Base-by-base conservation (phyloP, 2,888 invertebrate genomes). In the Aplocera efformata region DNA sequence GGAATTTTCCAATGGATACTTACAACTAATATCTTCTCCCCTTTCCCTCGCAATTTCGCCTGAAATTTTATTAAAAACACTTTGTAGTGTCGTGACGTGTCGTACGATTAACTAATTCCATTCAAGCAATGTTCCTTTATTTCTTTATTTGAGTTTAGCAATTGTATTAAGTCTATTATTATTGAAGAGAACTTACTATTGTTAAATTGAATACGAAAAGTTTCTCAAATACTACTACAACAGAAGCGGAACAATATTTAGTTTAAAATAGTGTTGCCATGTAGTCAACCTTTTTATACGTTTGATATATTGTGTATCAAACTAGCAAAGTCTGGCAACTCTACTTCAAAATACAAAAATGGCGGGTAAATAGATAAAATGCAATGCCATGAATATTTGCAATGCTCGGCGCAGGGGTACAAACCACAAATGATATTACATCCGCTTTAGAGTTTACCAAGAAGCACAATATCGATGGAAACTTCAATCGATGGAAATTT, bases 41-140 rank as follows among this genome's bases (percentile, higher is more conserved):
- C 92, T 90, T 80, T 92, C 92, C 72, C 92, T 90, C 61, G 92
- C 92, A 71, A 93, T 91, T 84, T 94, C 93, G 90, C 93, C 93
- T 94, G 90, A 56, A 91, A 90, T 63, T 53, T 52, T 72, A 68
- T 58, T 52, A 56, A 36, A 48, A 35, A 48, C 2, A 38, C 53
- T 61, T 45, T 46, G 24, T 43, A 48, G 30, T 40, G 11, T 6
- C 26, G 23, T 33, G 8, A 10, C 24, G 23, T 26, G 22, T 5
- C 10, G 4, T 20, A 6, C 11, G 7, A 13, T 6, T 22, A 23
- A 35, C 31, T 2, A 24, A 46, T 32, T 34, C 29, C 20, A 47
- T 32, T 42, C 9, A 40, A 45, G 32, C 32, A 1, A 7, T 35
- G 27, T 33, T 6, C 32, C 31, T 33, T 31, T 6, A 13, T 17